These are phyloP conservation scores for Malacosoma neustria DNA, from an alignment of 2,888 invertebrate genomes.

Conservation along the genomic window DNA sequence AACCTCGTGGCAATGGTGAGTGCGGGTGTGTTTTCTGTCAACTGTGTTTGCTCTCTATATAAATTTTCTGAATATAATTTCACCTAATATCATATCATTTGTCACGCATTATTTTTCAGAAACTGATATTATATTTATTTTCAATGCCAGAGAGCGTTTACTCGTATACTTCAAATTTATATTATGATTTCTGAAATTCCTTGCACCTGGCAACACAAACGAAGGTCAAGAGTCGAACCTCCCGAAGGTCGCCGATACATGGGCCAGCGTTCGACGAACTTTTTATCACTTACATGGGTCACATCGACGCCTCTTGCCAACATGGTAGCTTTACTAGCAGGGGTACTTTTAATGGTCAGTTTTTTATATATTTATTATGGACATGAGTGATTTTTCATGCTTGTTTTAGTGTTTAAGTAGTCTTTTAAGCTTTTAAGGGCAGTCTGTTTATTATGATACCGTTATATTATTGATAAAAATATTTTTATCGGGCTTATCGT, in stretches of 20 bases:
- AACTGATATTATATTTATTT: too few relatives aligned
- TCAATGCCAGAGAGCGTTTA: too few relatives aligned
- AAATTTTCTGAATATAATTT: too few relatives aligned
- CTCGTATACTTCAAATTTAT: too few relatives aligned
- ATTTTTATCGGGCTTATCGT: too few relatives aligned
- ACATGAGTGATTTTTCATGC: neutral
- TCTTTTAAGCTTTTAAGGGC: neutral
- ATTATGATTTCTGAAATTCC: too few relatives aligned
- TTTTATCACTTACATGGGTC: constrained; percentile 8
- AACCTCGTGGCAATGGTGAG: too few relatives aligned
- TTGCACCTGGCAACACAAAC: constrained; percentile 7
- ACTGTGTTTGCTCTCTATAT: too few relatives aligned
- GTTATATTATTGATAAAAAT: neutral
- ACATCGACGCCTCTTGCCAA: neutral
- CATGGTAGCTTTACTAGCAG: neutral
- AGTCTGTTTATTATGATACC: neutral
- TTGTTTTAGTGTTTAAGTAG: neutral
- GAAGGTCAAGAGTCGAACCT: constrained; percentile 19
- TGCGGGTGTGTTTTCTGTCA: too few relatives aligned
- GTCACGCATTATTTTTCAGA: too few relatives aligned
- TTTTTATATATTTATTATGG: neutral
- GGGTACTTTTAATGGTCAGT: neutral
- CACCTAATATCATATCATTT: too few relatives aligned
- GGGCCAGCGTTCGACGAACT: constrained; percentile 15
- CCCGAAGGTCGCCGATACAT: constrained; percentile 14